Evolutionary conservation across 1,140 invertebrate genomes (phyloP), one percentile per base, ranked within the genome.

Genomic region (Drosophila azteca): DNA sequence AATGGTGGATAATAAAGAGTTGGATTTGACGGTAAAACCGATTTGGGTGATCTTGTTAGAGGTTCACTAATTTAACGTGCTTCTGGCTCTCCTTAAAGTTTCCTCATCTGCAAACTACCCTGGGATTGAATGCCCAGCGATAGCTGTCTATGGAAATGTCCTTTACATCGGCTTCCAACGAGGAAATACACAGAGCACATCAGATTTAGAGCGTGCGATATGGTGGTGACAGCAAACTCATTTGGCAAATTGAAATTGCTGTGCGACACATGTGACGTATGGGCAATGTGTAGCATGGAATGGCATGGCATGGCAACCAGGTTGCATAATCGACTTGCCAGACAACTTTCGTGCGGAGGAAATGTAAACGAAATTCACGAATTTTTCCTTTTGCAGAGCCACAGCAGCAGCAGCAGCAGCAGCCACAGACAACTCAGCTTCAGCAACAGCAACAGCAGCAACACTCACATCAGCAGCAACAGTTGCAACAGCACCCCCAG

Each of bases 381-480:
- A 61, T 68, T 79, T 83, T 83, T 45, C 72, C 71, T 66, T 66
- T 83, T 83, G 59, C 81, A 84, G 81, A 85, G 68, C 80, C 85
- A 84, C 76, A 67, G 45, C 73, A 76, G 48, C 44, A 67, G 44
- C 44, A 67, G 44, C 43, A 24, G 39, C 44, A 74, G 29, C 57
- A 60, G 57, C 54, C 69, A 50, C 45, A 50, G 35, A 39, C 35
- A 13, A 39, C 35, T 49, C 77, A 84, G 50, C 75, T 65, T 0
- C 17, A 20, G 59, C 79, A 84, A 84, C 75, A 81, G 57, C 73
- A 75, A 43, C 72, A 67, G 45, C 43, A 26, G 39, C 44, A 65
- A 24, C 57, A 59, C 52, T 48, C 67, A 44, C 45, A 50, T 48
- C 77, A 79, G 50, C 75, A 65, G 59, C 79, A 79, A 20, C 79